Evolutionary conservation across 2,113 vertebrate genomes (phyloP).

Genomic region (Cochlearius cochlearius): DNA sequence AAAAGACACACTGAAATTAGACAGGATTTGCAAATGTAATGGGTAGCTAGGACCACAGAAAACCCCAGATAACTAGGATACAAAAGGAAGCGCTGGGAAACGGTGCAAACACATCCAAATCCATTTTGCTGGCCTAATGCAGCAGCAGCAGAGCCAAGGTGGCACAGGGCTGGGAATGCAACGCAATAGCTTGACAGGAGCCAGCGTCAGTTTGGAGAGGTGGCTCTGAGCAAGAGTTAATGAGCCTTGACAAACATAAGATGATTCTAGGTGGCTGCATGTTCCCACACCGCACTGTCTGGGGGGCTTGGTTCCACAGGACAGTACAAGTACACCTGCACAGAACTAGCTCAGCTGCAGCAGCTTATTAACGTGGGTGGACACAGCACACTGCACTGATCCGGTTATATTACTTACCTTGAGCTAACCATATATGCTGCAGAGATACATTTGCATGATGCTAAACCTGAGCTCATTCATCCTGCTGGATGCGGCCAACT

Average conservation of each 20-base stretch:
- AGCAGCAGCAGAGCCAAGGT: neutral
- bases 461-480: neutral
- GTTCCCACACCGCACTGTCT: neutral
- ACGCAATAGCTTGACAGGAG: neutral
- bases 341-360: neutral
- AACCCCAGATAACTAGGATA: neutral
- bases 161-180: neutral
- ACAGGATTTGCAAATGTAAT: neutral
- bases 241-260: neutral
- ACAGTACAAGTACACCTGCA: neutral
- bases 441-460: neutral
- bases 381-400: neutral
- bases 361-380: neutral
- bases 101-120: neutral
- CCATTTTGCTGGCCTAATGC: neutral
- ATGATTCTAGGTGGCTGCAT: neutral
- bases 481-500: neutral
- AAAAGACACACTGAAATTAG: neutral
- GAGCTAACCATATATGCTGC: neutral
- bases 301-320: neutral
- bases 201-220: neutral
- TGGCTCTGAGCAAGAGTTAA: neutral
- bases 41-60: neutral
- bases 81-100: neutral
- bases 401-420: neutral